A percentile compares a stretch with the other conserved stretches of the same genome.
phyloP scores from a whole-genome alignment of 2,797 vertebrate species.

The Schizopygopsis pylzovi region DNA sequence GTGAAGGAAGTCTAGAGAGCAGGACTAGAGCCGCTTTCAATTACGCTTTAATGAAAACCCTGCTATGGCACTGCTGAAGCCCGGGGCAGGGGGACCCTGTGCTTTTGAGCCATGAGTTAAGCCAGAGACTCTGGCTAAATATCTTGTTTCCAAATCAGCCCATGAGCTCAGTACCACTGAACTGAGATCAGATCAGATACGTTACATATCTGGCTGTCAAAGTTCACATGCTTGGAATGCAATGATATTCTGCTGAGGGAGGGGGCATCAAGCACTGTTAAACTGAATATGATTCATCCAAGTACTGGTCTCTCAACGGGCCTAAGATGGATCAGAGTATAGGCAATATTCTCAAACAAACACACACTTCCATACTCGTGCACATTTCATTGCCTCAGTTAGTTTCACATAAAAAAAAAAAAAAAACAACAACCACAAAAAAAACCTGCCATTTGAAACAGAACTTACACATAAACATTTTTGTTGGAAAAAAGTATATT shows the following conservation, averaged over 20 bases:
- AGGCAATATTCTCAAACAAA: constrained; percentile 12
- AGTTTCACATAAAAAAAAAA: not conserved
- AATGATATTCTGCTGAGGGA: constrained; percentile 50
- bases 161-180: constrained; percentile 50
- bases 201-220: constrained; percentile 54
- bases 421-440: no score
- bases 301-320: constrained; percentile 6
- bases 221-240: constrained; percentile 55
- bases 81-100: constrained; percentile 36
- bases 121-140: constrained; percentile 54
- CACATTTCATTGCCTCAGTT: constrained; percentile 4
- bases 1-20: constrained; percentile 50
- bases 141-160: constrained; percentile 60
- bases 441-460: not conserved
- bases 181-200: constrained; percentile 48
- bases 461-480: not conserved
- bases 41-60: constrained; percentile 64
- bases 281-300: constrained; percentile 33
- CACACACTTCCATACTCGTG: not conserved
- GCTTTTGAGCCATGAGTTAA: constrained; percentile 58
- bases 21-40: constrained; percentile 58
- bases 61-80: constrained; percentile 50
- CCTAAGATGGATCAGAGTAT: constrained; percentile 13
- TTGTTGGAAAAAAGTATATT: not conserved
- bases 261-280: constrained; percentile 29